These are phyloP conservation scores for Polylopha cassiicola DNA, from an alignment of 2,888 invertebrate genomes.

Conservation along the genomic window DNA sequence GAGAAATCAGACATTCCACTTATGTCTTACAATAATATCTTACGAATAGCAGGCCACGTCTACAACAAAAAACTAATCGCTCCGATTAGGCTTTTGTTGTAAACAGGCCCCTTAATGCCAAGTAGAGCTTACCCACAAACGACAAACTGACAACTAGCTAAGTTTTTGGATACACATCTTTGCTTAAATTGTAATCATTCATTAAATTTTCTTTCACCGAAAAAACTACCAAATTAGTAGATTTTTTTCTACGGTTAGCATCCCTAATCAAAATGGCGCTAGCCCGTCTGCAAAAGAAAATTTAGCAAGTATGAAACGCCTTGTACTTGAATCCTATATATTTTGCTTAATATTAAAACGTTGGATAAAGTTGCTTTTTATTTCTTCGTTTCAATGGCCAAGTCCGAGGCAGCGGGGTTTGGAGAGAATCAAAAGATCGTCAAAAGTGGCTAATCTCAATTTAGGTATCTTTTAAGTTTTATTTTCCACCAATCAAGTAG, in stretches of 20 bases:
- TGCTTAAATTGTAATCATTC: constrained; percentile 57
- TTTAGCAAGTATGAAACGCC: constrained; percentile 26
- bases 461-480: no score
- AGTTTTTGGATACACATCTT: constrained; percentile 63
- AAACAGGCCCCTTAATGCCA: constrained; percentile 28
- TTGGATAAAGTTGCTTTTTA: constrained; percentile 60
- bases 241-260: constrained; percentile 31
- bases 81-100: constrained; percentile 27
- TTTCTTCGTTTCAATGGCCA: constrained; percentile 19
- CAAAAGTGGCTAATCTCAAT: constrained; percentile 3
- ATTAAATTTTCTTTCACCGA: constrained; percentile 29
- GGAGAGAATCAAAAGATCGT: constrained; percentile 10
- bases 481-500: no score
- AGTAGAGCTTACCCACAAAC: constrained; percentile 51
- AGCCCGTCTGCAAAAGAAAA: constrained; percentile 28
- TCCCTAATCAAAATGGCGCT: constrained; percentile 29
- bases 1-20: constrained; percentile 62
- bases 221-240: constrained; percentile 35
- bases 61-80: constrained; percentile 20
- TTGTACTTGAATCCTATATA: constrained; percentile 59
- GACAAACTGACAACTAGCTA: constrained; percentile 67
- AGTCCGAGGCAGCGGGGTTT: constrained; percentile 8
- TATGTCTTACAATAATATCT: constrained; percentile 64
- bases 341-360: constrained; percentile 59
- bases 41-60: constrained; percentile 45